phyloP scores from a whole-genome alignment of 2,113 vertebrate species.

The Pithys albifrons region DNA sequence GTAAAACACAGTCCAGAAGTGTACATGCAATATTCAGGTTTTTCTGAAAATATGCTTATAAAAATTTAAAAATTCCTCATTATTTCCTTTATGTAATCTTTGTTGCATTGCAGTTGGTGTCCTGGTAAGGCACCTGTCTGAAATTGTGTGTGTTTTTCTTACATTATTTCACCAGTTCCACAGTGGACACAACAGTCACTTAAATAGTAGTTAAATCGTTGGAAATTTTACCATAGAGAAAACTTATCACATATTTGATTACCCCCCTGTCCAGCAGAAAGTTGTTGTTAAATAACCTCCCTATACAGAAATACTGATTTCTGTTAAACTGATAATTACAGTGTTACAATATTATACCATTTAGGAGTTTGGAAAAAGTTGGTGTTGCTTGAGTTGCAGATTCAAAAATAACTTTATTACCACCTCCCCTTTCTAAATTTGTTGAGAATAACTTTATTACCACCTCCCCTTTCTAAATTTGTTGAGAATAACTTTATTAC shows the following conservation, averaged over 20 bases:
- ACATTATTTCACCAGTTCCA: not conserved
- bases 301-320: not conserved
- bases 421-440: not conserved
- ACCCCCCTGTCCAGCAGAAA: not conserved
- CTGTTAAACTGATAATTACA: not conserved
- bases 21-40: rapidly evolving
- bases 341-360: not conserved
- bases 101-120: not conserved
- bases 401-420: not conserved
- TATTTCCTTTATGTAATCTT: not conserved
- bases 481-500: not conserved
- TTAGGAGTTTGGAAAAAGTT: not conserved
- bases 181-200: not conserved
- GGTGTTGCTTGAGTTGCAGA: not conserved
- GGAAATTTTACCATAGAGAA: not conserved
- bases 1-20: not conserved
- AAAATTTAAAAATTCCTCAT: not conserved
- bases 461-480: not conserved
- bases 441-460: not conserved
- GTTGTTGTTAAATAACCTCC: not conserved
- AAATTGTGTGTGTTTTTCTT: not conserved
- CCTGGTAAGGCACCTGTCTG: not conserved
- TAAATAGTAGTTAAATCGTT: not conserved
- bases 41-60: not conserved
- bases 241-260: not conserved